Conservation (phyloP, 2,113 vertebrate species). For the Potamarius usumacintae region DNA sequence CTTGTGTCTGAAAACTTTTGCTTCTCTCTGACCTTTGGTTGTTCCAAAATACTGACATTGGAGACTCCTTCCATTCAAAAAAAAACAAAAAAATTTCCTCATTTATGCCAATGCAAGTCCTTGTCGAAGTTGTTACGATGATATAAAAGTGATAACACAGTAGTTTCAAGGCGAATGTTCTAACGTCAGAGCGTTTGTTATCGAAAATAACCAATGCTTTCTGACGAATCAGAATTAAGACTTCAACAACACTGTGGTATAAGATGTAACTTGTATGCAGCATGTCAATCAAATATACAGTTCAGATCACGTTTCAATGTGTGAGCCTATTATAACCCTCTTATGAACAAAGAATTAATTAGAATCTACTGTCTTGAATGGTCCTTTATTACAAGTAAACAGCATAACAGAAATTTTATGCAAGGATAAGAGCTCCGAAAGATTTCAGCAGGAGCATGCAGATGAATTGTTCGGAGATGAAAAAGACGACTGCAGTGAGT, state of each 20-base stretch:
- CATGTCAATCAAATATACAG: neutral
- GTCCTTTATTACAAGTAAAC: neutral
- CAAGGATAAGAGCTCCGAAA: neutral
- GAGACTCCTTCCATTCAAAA: neutral
- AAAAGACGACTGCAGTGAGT: slow-evolving; percentile 13
- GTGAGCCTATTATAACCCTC: neutral
- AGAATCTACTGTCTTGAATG: neutral
- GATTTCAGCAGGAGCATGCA: slow-evolving; percentile 17
- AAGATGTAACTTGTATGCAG: neutral
- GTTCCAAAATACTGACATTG: neutral
- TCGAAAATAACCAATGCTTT: neutral
- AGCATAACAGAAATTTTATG: neutral
- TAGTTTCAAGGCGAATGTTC: too few relatives aligned
- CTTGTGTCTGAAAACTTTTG: neutral
- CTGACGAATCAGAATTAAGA: neutral
- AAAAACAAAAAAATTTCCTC: neutral
- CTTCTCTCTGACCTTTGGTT: neutral
- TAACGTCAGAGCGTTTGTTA: neutral
- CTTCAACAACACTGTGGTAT: neutral
- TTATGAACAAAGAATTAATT: neutral
- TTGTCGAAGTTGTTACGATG: neutral
- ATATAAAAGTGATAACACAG: too few relatives aligned
- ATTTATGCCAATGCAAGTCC: neutral
- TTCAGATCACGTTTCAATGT: neutral
- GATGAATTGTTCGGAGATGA: slow-evolving; percentile 37